Conservation (phyloP, 2,888 invertebrate species). For the Drosophila subquinaria region DNA sequence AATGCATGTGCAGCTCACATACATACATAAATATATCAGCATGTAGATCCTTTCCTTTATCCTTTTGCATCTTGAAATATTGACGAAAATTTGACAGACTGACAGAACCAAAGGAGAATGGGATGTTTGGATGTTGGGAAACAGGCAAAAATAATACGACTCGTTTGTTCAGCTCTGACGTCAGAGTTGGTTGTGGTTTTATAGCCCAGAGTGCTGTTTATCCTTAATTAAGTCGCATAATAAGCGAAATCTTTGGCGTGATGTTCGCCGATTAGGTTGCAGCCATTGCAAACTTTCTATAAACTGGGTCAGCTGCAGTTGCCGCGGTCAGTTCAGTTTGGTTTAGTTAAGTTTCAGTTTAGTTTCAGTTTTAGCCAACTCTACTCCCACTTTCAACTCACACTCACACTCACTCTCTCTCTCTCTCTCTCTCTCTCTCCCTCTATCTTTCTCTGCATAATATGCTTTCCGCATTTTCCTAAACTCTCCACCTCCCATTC, state of each 20-base stretch:
- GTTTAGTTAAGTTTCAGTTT: neutral
- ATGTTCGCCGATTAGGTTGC: conserved; percentile 10
- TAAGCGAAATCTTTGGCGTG: conserved; percentile 13
- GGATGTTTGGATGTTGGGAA: neutral
- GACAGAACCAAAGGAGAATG: too few species aligned
- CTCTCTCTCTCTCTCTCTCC: neutral
- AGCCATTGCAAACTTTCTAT: neutral
- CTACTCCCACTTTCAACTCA: neutral
- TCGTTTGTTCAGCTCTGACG: conserved; percentile 28
- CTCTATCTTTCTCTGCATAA: neutral
- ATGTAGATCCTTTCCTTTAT: conserved; percentile 27
- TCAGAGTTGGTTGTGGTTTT: neutral
- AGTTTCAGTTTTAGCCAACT: neutral
- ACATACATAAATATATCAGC: conserved; percentile 5
- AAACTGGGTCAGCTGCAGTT: conserved; percentile 17
- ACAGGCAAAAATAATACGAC: conserved; percentile 4
- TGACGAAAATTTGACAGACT: conserved; percentile 51
- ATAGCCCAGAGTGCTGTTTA: conserved; percentile 1
- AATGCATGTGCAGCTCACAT: conserved; percentile 40
- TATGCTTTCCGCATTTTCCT: neutral
- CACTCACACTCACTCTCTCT: too few species aligned
- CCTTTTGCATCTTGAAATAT: conserved; percentile 34
- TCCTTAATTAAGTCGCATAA: conserved; percentile 33
- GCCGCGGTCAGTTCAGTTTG: neutral
- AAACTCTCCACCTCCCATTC: neutral